Evolutionary conservation across 2,797 vertebrate species (phyloP), one percentile per base, ranked within the genome.

Genomic region (Gymnopithys bicolor): DNA sequence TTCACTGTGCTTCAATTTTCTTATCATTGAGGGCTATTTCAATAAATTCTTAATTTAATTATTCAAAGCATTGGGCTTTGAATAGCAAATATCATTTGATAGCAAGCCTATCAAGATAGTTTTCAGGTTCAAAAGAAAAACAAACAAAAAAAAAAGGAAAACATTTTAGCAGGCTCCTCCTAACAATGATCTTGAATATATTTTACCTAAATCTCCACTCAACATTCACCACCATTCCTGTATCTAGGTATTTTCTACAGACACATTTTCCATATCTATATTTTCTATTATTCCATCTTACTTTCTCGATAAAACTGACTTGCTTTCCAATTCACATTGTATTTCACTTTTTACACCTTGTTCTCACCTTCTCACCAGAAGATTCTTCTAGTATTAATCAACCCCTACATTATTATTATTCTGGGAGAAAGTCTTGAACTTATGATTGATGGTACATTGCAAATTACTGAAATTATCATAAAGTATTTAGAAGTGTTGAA

Each of bases 41-140:
- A 27, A 9, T 56, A 48, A 60, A 77, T 77, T 25, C 18, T 3
- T 41, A 8, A 33, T 59, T 56, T 30, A 55, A 39, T 35, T 74
- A 32, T 30, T 30, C 4, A 46, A 67, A 88, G 5, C 1, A 7
- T 10, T 35, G 0, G 19, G 2, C 3, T 82, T 58, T 69, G 13
- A 16, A 6, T 19, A 32, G 11, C 17, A 53, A 53, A 19, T 32
- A 53, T 53, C 28, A 53, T 69, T 23, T 0, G 5, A 35, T 10
- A 83, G 4, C 3, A 48, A 80, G 4, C 0, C 5, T 73, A 77
- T 63, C 23, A 77, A 43, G 10, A 49, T 32, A 18, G 5, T 46
- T 74, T 78, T 66, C 43, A 81, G 8, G 12, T 74, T 84, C 52
- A 58, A 66, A 80, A 53, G 14, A 69, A 9, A 6, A 37, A 23